These are phyloP conservation scores for Oscheius sp. DNA, from an alignment of 2,888 invertebrate species.

Conservation along the genomic window DNA sequence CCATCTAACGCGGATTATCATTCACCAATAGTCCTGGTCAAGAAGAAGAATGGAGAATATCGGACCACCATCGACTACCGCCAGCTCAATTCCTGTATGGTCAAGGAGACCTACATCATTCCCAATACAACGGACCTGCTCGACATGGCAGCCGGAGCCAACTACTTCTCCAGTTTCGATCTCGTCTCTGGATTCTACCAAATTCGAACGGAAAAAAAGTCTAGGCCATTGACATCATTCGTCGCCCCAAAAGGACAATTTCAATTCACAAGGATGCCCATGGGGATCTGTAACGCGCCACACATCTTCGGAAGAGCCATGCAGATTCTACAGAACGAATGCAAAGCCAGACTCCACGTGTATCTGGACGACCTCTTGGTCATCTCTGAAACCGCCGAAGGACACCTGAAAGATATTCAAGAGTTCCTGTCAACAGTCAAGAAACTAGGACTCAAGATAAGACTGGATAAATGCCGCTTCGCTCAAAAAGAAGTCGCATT, in stretches of 20 bases:
- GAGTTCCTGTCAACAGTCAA: not conserved
- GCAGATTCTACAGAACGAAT: not conserved
- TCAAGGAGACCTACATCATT: not conserved
- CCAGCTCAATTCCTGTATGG: not conserved
- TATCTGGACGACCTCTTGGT: constrained; percentile 54
- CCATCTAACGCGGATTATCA: not conserved
- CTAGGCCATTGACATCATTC: not conserved
- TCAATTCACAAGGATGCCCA: not conserved
- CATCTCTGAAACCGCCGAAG: constrained; percentile 1
- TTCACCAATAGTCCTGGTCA: not conserved
- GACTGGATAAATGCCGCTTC: too few species aligned
- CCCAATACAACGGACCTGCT: not conserved
- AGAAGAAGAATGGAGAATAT: not conserved
- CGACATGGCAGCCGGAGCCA: not conserved
- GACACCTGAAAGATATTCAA: constrained; percentile 1
- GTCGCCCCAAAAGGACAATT: not conserved
- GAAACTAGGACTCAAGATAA: too few species aligned
- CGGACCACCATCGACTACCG: not conserved
- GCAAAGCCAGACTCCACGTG: not conserved
- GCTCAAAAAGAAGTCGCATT: too few species aligned
- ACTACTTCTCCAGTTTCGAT: not conserved
- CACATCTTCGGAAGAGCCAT: constrained; percentile 13
- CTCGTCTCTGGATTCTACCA: not conserved
- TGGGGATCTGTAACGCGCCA: constrained; percentile 22
- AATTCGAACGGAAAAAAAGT: not conserved